Evolutionary conservation across 2,113 vertebrate genomes (phyloP), one percentile per base, ranked within the genome.

Genomic region (Caretta caretta): DNA sequence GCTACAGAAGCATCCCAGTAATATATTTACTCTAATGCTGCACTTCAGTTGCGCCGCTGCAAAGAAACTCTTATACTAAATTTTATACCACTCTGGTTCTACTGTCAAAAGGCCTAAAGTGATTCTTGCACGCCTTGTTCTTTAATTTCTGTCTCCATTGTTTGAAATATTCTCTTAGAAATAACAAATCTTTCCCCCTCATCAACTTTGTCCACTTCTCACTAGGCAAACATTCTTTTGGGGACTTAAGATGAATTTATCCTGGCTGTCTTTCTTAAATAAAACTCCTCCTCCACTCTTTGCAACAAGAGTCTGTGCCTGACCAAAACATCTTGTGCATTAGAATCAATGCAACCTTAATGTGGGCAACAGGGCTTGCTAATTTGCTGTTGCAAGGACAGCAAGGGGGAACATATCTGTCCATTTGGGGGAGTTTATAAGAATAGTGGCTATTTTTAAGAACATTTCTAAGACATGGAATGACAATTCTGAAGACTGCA

Each of bases 351-450:
- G 72, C 50, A 2, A 4, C 5, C 50, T 90, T 2, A 0, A 0
- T 6, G 86, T 31, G 91, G 86, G 87, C 88, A 90, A 56, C 81
- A 90, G 84, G 86, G 56, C 5, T 92, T 92, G 84, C 79, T 96
- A 92, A 95, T 96, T 90, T 96, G 91, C 89, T 69, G 88, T 92
- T 87, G 82, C 90, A 85, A 48, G 85, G 95, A 96, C 96, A 97
- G 96, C 96, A 97, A 96, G 96, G 96, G 97, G 95, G 93, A 97
- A 97, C 97, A 96, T 72, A 96, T 97, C 96, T 88, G 91, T 96
- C 87, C 54, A 35, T 91, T 88, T n/a, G 86, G 96, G 94, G 94
- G 89, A 95, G 91, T 79, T 84, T 96, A 92, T 57, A 94, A 1
- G 4, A 62, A 80, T 19, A 54, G 87, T 17, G 79, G 50, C 79